These are phyloP conservation scores for Heliconius hewitsoni DNA, from an alignment of 1,140 invertebrate species.

Conservation along the genomic window DNA sequence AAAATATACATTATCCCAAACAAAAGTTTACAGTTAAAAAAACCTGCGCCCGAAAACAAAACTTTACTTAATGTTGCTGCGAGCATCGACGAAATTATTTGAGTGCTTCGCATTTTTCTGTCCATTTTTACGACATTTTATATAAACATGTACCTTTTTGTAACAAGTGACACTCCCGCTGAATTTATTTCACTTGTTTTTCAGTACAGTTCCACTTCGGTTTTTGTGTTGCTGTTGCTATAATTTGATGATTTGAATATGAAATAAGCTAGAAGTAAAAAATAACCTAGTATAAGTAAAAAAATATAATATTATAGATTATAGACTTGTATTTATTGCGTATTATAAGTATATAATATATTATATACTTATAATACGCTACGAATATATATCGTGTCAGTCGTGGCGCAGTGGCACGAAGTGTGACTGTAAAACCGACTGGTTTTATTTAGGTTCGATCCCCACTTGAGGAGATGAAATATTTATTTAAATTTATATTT, in stretches of 20 bases:
- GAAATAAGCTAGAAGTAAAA: no score
- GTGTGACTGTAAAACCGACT: no score
- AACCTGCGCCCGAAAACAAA: background rate
- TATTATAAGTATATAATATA: no score
- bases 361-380: no score
- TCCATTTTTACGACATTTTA: background rate
- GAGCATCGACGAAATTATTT: constrained; percentile 4
- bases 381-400: no score
- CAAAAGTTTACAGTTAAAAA: background rate
- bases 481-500: no score
- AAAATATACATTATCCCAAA: background rate
- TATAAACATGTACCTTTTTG: background rate
- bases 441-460: no score
- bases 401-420: no score
- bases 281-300: no score
- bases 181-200: background rate
- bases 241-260: background rate
- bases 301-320: no score
- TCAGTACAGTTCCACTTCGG: background rate
- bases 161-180: background rate
- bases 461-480: no score
- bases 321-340: no score
- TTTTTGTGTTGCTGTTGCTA: background rate
- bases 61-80: constrained; percentile 2
- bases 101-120: background rate